These are phyloP conservation scores for Octomys mimax DNA, from an alignment of 2,797 vertebrate species.

Conservation along the genomic window DNA sequence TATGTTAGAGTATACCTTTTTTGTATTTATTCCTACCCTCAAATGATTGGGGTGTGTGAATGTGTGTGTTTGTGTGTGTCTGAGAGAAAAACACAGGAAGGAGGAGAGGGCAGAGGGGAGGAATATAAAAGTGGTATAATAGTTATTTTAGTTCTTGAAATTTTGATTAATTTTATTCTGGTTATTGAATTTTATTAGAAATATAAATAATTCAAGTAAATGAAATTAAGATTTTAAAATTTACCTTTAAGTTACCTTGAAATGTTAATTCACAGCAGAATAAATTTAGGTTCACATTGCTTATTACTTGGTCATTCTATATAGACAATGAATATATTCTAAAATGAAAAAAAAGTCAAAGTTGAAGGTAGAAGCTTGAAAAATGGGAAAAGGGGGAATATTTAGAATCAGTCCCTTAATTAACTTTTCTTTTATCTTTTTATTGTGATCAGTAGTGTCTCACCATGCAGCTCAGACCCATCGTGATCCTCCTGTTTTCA, in stretches of 20 bases:
- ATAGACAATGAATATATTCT: neutral
- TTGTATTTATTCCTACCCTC: neutral
- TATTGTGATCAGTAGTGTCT: no score
- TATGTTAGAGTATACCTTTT: neutral
- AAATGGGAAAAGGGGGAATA: neutral
- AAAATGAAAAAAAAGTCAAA: neutral
- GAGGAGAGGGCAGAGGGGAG: neutral
- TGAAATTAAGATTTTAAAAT: slow-evolving; percentile 14
- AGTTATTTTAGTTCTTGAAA: neutral
- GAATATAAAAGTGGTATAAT: neutral
- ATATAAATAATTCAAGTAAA: neutral
- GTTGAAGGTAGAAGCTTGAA: neutral
- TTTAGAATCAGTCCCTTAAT: neutral
- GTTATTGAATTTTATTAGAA: neutral
- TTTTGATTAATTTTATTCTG: neutral
- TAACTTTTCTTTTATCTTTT: no score
- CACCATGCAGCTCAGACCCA: no score
- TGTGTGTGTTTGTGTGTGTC: neutral
- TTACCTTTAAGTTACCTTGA: neutral
- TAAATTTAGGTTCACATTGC: neutral
- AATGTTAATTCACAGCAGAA: neutral
- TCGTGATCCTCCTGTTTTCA: no score
- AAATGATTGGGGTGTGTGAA: neutral
- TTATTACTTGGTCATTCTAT: neutral
- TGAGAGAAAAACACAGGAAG: neutral